Evolutionary conservation across 2,888 invertebrate species (phyloP).

Genomic region (Luperina testacea): DNA sequence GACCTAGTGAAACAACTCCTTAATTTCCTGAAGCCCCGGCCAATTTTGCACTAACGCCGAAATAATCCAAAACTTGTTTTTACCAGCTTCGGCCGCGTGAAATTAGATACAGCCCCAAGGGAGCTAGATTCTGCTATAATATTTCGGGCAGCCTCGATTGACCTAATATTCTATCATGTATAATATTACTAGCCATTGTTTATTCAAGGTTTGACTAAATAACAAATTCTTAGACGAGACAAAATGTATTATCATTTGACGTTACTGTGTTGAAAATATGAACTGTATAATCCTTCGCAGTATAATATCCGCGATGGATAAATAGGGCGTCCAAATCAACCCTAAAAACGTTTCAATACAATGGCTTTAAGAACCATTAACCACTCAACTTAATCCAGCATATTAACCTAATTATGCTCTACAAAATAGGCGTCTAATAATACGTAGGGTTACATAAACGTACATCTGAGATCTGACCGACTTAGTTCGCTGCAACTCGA

Average conservation of each 20-base stretch:
- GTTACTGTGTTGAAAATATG: constrained; percentile 3
- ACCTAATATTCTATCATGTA: constrained; percentile 50
- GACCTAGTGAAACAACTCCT: not conserved
- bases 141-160: constrained; percentile 43
- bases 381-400: constrained; percentile 19
- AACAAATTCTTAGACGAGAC: constrained; percentile 8
- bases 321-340: not conserved
- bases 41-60: constrained; percentile 37
- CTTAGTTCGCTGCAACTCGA: constrained; percentile 57
- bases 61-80: constrained; percentile 53
- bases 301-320: not conserved
- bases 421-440: constrained; percentile 49
- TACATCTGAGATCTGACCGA: constrained; percentile 56
- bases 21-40: constrained; percentile 20
- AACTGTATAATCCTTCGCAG: not conserved
- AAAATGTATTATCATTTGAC: constrained; percentile 18
- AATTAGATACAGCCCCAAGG: constrained; percentile 52
- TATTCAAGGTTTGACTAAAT: constrained; percentile 19
- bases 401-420: constrained; percentile 48
- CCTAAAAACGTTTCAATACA: constrained; percentile 3
- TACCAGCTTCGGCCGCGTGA: constrained; percentile 47
- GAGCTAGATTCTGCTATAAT: constrained; percentile 54
- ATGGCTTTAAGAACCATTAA: constrained; percentile 12
- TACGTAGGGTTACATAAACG: constrained; percentile 60
- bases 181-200: constrained; percentile 42